Evolutionary conservation across 2,113 vertebrate species (phyloP).

Genomic region (Seriola aureovittata): DNA sequence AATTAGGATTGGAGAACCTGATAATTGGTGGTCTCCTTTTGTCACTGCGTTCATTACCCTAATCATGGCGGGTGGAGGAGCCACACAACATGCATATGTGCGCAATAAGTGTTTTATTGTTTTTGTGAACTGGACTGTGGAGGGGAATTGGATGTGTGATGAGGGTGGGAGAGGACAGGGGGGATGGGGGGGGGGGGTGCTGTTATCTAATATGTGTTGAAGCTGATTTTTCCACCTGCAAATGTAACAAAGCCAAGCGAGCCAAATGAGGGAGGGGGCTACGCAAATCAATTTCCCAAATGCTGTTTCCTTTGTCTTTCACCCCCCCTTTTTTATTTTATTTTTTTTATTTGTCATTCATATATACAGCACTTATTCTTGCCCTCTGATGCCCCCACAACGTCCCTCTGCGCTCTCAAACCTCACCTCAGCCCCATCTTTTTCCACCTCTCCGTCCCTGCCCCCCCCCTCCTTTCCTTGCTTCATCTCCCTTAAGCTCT

Average conservation of each 20-base stretch:
- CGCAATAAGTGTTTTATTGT: constrained; percentile 71
- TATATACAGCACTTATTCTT: constrained; percentile 3
- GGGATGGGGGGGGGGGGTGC: background rate
- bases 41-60: constrained; percentile 63
- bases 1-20: constrained; percentile 66
- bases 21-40: constrained; percentile 71
- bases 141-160: constrained; percentile 46
- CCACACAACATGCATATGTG: constrained; percentile 57
- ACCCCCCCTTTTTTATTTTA: background rate
- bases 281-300: constrained; percentile 56
- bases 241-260: constrained; percentile 59
- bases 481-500: constrained; percentile 49
- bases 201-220: constrained; percentile 74
- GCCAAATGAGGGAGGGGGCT: constrained; percentile 40
- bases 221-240: constrained; percentile 55
- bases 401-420: background rate
- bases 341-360: constrained; percentile 38
- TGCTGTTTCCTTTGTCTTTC: constrained; percentile 69
- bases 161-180: background rate
- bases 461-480: background rate
- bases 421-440: background rate
- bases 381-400: background rate
- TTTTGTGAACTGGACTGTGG: constrained; percentile 72
- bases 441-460: constrained; percentile 14
- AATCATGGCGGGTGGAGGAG: constrained; percentile 60